Base-by-base conservation (phyloP, 2,113 vertebrate species). In the Drymodes brunneopygia region DNA sequence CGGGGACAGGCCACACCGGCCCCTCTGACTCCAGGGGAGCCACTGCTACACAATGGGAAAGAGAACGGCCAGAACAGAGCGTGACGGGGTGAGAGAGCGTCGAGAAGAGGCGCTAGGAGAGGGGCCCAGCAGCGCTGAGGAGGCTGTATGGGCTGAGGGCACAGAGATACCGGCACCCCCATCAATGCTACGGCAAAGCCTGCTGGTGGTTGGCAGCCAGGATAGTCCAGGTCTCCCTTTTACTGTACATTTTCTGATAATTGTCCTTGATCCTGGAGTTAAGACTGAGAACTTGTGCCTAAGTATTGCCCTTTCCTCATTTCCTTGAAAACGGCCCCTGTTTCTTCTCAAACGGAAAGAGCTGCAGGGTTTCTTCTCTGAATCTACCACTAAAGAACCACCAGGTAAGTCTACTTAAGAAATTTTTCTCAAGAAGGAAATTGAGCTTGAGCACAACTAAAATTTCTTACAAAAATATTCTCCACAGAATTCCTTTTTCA, bases 1-100 rank as follows among this genome's bases (percentile, higher is more conserved):
- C 27, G 4, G 28, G 33, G 10, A 7, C 33, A 2, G 35, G 50
- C 50, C 45, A 9, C 29, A 8, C 8, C 9, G 19, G 42, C 40
- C 24, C 35, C 11, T 33, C 21, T 4, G 24, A 35, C 24, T 48
- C 28, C 31, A 8, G 14, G 38, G 16, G 38, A 80, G 25, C 20
- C 1, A 0, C 16, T 10, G 40, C 47, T 48, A 14, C 6, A 3
- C 17, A 9, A 38, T 1, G 24, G 42, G 61, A 45, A 11, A 1
- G 42, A 25, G 18, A 13, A 22, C 2, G 10, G 57, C 27, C 38
- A 9, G 36, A 50, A 27, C 22, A 28, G n/a, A 12, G 23, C 29
- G 9, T 1, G 25, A 16, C 0, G 0, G 23, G 8, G 7, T 7
- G 24, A 62, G 8, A 66, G 17, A n/a, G 48, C 2, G 1, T 29